phyloP scores from a whole-genome alignment of 1,140 invertebrate species.

The Drosophila sp. region DNA sequence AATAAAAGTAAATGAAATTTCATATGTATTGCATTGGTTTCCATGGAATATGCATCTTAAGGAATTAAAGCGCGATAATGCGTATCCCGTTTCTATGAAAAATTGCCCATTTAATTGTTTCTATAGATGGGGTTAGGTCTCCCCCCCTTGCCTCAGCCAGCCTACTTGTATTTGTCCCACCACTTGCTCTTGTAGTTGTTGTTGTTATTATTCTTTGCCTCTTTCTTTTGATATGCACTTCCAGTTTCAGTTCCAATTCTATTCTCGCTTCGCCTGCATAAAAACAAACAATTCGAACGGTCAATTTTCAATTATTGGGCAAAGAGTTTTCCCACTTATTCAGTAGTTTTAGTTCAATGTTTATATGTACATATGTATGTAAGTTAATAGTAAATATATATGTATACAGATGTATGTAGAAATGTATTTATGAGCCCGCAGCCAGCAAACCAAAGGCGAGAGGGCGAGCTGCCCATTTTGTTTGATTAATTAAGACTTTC shows the following conservation, averaged over 20 bases:
- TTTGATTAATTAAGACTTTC: conserved; percentile 62
- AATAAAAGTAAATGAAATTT: neutral
- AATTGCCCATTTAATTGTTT: no score
- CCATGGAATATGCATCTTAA: neutral
- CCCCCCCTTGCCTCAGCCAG: no score
- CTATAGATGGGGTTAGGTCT: no score
- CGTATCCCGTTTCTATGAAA: no score
- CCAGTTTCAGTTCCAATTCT: neutral
- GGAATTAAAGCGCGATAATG: no score
- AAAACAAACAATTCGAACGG: conserved; percentile 37
- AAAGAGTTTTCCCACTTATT: conserved; percentile 21
- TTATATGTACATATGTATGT: conserved; percentile 7
- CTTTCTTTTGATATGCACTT: conserved; percentile 5
- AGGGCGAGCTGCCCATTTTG: conserved; percentile 2
- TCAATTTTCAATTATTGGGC: conserved; percentile 47
- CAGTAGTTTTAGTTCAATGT: conserved; percentile 1
- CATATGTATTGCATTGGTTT: neutral
- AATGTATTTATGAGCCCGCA: conserved; percentile 43
- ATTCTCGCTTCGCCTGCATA: conserved; percentile 21
- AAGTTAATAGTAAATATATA: conserved; percentile 4
- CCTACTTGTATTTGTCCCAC: neutral
- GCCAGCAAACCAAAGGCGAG: conserved; percentile 32
- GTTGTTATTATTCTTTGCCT: conserved; percentile 8
- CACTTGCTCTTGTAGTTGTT: conserved; percentile 14
- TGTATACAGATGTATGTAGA: no score